These are phyloP conservation scores for Pseudobourletiella spinata DNA, from an alignment of 1,140 invertebrate genomes.

Conservation along the genomic window DNA sequence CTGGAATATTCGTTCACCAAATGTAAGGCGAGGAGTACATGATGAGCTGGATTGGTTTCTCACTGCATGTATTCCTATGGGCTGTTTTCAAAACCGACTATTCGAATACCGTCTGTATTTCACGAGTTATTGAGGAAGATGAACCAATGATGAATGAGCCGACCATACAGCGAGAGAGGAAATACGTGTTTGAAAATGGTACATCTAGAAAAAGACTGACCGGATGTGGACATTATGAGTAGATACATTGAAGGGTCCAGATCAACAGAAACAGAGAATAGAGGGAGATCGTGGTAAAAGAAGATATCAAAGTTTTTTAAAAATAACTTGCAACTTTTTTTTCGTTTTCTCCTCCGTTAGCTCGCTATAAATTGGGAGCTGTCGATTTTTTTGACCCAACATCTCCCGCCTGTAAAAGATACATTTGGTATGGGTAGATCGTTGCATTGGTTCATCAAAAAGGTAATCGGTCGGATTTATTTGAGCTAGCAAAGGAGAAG, in stretches of 20 bases:
- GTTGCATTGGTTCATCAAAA: conserved; percentile 36
- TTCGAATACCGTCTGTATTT: too few relatives aligned
- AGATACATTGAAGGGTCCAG: too few relatives aligned
- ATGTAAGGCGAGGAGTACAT: too few relatives aligned
- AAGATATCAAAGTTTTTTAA: background rate
- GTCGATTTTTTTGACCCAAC: conserved; percentile 28
- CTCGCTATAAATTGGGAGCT: conserved; percentile 28
- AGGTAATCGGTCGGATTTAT: conserved; percentile 36
- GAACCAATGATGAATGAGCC: background rate
- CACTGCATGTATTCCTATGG: too few relatives aligned
- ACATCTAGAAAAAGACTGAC: background rate
- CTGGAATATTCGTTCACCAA: too few relatives aligned
- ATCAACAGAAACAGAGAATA: too few relatives aligned
- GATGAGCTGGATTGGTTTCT: too few relatives aligned
- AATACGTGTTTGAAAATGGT: background rate
- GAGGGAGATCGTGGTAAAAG: background rate
- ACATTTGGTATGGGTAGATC: conserved; percentile 32
- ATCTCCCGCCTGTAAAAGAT: background rate
- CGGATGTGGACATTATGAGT: too few relatives aligned
- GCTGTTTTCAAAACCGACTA: too few relatives aligned
- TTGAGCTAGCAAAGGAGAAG: conserved; percentile 33
- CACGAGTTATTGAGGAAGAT: too few relatives aligned
- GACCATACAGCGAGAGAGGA: background rate
- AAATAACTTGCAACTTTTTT: too few relatives aligned
- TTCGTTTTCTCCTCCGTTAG: background rate